Evolutionary conservation across 2,888 invertebrate species (phyloP).

Genomic region (Octonoba sinensis): DNA sequence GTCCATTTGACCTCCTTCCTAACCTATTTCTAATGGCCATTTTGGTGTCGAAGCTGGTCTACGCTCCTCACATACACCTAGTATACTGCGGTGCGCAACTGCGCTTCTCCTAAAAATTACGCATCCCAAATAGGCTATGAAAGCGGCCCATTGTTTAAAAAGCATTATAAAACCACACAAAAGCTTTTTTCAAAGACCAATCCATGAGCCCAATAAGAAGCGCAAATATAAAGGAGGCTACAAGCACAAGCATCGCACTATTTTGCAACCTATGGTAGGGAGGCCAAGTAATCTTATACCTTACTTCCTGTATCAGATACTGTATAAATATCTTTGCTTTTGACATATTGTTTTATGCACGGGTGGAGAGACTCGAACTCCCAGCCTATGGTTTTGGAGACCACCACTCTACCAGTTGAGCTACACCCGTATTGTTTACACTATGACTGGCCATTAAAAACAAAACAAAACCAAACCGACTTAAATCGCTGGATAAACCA

Average conservation of each 20-base stretch:
- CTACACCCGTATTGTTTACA: background rate
- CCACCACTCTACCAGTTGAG: slow-evolving; percentile 4
- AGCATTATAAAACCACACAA: background rate
- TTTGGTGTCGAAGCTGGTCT: too few species aligned
- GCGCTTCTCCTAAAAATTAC: too few species aligned
- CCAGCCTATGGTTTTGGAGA: slow-evolving; percentile 4
- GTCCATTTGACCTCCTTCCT: too few species aligned
- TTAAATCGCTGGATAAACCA: background rate
- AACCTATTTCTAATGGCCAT: too few species aligned
- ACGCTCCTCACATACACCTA: too few species aligned
- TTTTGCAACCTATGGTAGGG: background rate
- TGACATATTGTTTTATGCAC: background rate
- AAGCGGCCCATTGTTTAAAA: too few species aligned
- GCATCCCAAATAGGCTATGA: too few species aligned
- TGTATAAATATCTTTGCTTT: background rate
- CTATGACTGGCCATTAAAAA: background rate
- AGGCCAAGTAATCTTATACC: background rate
- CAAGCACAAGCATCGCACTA: background rate
- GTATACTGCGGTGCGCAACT: too few species aligned
- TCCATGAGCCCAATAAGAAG: background rate
- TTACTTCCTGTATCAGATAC: too few species aligned
- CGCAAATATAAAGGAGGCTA: background rate
- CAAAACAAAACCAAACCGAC: too few species aligned
- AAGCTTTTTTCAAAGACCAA: background rate
- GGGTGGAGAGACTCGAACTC: slow-evolving; percentile 1